Conservation (phyloP, 2,113 vertebrate genomes). For the human region GRCh38 chr15:63223501-63224000, state of each 20-base stretch:
- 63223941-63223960: neutral
- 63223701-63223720: neutral
- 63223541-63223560: neutral
- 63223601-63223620: neutral
- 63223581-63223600: neutral
- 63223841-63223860: neutral
- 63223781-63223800: neutral
- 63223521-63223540: neutral
- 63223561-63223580: neutral
- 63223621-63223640: neutral
- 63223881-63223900: neutral
- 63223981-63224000: neutral
- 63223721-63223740: neutral
- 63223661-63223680: neutral
- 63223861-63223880: neutral
- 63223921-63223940: neutral
- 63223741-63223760: neutral
- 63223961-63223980: neutral
- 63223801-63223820: slow-evolving; percentile 25
- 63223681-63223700: neutral
- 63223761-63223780: slow-evolving; percentile 17
- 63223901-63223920: neutral
- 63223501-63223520: neutral
- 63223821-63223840: neutral
- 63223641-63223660: neutral